Evolutionary conservation across 2,888 invertebrate species (phyloP), one percentile per base, ranked within the genome.

Genomic region (Drepana falcataria): DNA sequence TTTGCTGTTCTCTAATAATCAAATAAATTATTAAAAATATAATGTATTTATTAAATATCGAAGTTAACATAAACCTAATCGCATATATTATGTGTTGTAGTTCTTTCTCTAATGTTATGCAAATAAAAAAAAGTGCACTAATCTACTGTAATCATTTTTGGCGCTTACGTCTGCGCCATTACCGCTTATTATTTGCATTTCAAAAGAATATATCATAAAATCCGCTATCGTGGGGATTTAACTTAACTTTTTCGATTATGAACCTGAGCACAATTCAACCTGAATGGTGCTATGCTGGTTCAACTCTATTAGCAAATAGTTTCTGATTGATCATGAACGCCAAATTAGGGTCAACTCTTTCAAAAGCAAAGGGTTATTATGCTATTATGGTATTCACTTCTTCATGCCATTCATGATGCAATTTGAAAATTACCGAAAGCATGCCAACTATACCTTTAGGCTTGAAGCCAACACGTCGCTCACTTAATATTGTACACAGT

Each of bases 401-500:
- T 37, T 48, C 40, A 7, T 41, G 51, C 41, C 40, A 51, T 34
- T 3, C 9, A 51, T 51, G 41, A 41, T 40, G 51, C 51, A 51
- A 49, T 21, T 40, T 35, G 37, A 44, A 53, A 53, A 48, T 53
- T 1, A 53, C 35, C 4, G 44, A 55, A 55, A 49, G 47, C 52
- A 48, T 48, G 52, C 41, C 51, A 52, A 55, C 49, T 37, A 35
- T 53, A 47, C 47, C 41, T 56, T 51, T 40, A 51, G 47, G 40
- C 51, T 48, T 47, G 40, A 55, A 35, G 47, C 66, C 60, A 68
- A 59, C 57, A 48, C 59, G 56, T 55, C 52, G 60, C 53, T 53
- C 58, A 61, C 68, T 64, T 64, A 64, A 60, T 69, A 68, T 70
- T 21, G 21, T 21, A 69, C 68, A 69, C 66, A 64, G 67, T 60